Evolutionary conservation across 2,113 vertebrate species (phyloP), one percentile per base, ranked within the genome.

Genomic region (Euleptes europaea): DNA sequence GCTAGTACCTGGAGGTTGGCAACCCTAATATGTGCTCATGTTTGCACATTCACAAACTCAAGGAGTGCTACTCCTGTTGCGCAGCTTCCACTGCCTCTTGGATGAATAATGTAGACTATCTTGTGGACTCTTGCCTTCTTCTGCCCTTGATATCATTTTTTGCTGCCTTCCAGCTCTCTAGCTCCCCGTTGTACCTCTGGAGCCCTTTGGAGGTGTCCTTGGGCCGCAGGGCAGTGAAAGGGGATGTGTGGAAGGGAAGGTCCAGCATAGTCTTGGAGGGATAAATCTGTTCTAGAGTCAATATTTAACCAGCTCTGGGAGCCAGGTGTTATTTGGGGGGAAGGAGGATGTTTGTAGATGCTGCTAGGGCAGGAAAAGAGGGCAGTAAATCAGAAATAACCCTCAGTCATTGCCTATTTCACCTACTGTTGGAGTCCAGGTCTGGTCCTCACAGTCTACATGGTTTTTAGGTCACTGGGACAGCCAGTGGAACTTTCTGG

Each of bases 401-500:
- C 17, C 71, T 42, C 38, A 42, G 11, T 60, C 47, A 51, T 65
- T 21, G 47, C 69, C 54, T 75, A 63, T 9, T 11, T 67, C 66
- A 85, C 38, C 12, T 42, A 49, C 23, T 17, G 15, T 31, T 57
- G 49, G 31, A 84, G 12, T 5, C 3, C 26, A 35, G 44, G 69
- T 14, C 44, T 72, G 26, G 17, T 79, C 21, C 14, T 4, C 47
- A 21, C 40, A 79, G 51, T 7, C 60, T 21, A 15, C 63, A 42
- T 79, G 38, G 51, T 83, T 70, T 73, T 69, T 78, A 42, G 51
- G 54, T 79, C 54, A 85, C 67, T 85, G 77, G 76, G 40, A 17
- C 67, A 79, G 76, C 17, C n/a, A 79, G 42, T 63, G 42, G 40
- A 78, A 33, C 67, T 63, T 85, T 85, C 77, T 85, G 84, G 67